Base-by-base conservation (phyloP, 2,888 invertebrate genomes). In the Enchytraeus crypticus region DNA sequence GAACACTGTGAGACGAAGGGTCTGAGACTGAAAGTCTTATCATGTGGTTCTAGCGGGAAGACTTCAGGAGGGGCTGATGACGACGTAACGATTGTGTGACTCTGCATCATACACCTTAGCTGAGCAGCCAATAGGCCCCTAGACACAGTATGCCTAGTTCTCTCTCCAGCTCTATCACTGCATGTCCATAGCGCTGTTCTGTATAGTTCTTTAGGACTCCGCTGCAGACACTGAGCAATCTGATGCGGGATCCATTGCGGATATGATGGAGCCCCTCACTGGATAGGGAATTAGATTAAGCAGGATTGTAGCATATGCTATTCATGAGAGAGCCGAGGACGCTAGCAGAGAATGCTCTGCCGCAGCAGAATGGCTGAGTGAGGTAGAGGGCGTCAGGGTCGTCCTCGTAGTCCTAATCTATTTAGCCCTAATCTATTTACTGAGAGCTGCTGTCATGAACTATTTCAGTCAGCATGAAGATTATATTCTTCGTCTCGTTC, bases 31-130 rank as follows among this genome's bases (percentile, higher is more conserved):
- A n/a, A n/a, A n/a, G n/a, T n/a, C 54, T 54, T 54, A 38, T 54
- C 54, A 38, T 33, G 14, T 18, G 33, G 8, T 8, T 54, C 26
- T 27, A 54, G 54, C 23, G 32, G 88, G 82, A 98, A 93, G 83
- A 97, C 95, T 81, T 93, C 92, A 60, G 96, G 93, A n/a, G 75
- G 98, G 98, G 84, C 98, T 98, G 60, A 97, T 98, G 81, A 98
- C 96, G 80, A 98, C 97, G 83, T 97, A 98, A 80, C 98, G 86
- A 82, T 18, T 97, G 97, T 80, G 92, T 91, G 75, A 92, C 92
- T 11, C 46, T 51, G 26, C 55, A 54, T 26, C 59, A 66, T 32
- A 57, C 3, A 62, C 51, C 18, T 60, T 30, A 3, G 59, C 53
- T 32, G 62, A 64, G 47, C 26, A 61, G 58, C 11, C 69, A 45